Evolutionary conservation across 2,888 invertebrate species (phyloP).

Genomic region (Teinopalpus imperialis): DNA sequence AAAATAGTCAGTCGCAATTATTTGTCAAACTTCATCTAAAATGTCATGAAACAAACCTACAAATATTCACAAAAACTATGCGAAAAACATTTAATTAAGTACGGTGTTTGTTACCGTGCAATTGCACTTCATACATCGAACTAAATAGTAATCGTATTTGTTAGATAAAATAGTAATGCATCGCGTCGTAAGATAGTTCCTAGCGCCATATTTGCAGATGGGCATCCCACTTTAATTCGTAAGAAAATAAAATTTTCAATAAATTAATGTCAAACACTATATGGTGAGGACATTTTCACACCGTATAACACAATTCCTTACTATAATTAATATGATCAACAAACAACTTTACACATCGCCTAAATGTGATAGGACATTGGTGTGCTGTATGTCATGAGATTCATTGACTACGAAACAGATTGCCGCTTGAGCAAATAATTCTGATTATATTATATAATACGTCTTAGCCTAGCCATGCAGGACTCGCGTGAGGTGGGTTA

Average conservation of each 20-base stretch:
- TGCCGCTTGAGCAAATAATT: slow-evolving; percentile 80
- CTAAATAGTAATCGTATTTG: neutral
- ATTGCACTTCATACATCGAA: slow-evolving; percentile 7
- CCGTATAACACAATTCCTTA: slow-evolving; percentile 79
- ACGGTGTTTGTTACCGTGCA: slow-evolving; percentile 15
- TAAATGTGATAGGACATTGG: slow-evolving; percentile 62
- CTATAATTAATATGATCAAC: slow-evolving; percentile 80
- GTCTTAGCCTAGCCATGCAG: slow-evolving; percentile 65
- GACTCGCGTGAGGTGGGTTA: slow-evolving; percentile 65
- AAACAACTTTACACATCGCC: slow-evolving; percentile 77
- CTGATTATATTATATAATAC: slow-evolving; percentile 47
- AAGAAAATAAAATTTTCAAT: slow-evolving; percentile 82
- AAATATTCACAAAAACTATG: slow-evolving; percentile 13
- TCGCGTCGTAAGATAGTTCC: slow-evolving; percentile 48
- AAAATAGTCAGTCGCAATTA: slow-evolving; percentile 23
- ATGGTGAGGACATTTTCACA: slow-evolving; percentile 73
- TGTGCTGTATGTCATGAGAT: slow-evolving; percentile 77
- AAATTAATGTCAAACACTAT: slow-evolving; percentile 81
- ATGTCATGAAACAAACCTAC: slow-evolving; percentile 7
- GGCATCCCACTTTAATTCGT: slow-evolving; percentile 68
- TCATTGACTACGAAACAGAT: slow-evolving; percentile 71
- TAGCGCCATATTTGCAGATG: slow-evolving; percentile 80
- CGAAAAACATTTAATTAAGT: slow-evolving; percentile 20
- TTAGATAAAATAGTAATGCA: slow-evolving; percentile 36
- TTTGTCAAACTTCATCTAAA: slow-evolving; percentile 2